These are phyloP conservation scores for Clostera curtula DNA, from an alignment of 2,888 invertebrate species.

Conservation along the genomic window DNA sequence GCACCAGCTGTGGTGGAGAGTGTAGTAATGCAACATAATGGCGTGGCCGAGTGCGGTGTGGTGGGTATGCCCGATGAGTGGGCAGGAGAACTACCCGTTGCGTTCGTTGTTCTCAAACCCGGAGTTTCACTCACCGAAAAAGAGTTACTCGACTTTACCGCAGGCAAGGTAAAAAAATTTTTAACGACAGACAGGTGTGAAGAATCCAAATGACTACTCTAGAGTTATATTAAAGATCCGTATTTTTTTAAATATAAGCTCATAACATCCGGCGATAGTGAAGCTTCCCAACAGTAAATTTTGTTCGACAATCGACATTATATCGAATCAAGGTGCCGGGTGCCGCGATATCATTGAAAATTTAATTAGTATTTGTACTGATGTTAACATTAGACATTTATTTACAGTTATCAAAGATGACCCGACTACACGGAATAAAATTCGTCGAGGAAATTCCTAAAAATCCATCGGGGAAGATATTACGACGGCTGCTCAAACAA, in stretches of 20 bases:
- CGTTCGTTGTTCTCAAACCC: slow-evolving; percentile 80
- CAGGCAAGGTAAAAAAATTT: too few species aligned
- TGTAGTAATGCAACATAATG: slow-evolving; percentile 79
- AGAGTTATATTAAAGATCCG: too few species aligned
- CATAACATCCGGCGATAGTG: background rate
- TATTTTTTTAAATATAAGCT: too few species aligned
- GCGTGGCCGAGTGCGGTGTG: slow-evolving; percentile 85
- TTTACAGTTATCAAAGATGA: slow-evolving; percentile 72
- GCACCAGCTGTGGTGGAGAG: slow-evolving; percentile 90
- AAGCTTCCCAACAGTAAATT: background rate
- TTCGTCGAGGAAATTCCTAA: slow-evolving; percentile 83
- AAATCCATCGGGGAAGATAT: slow-evolving; percentile 82
- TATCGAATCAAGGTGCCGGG: too few species aligned
- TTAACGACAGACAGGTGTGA: too few species aligned
- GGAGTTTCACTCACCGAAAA: slow-evolving; percentile 62
- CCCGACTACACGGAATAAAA: slow-evolving; percentile 79
- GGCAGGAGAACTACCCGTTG: slow-evolving; percentile 85
- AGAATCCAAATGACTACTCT: too few species aligned
- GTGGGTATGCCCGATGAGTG: slow-evolving; percentile 82
- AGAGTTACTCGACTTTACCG: slow-evolving; percentile 72
- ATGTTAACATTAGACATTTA: slow-evolving; percentile 4
- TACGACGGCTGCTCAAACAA: slow-evolving; percentile 66
- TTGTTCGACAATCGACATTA: too few species aligned
- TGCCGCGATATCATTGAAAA: too few species aligned
- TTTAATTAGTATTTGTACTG: too few species aligned